Percentiles rank a stretch among this genome's conserved stretches.
Evolutionary conservation across 2,113 vertebrate genomes (phyloP).

Genomic region (Pelmatolapia mariae): DNA sequence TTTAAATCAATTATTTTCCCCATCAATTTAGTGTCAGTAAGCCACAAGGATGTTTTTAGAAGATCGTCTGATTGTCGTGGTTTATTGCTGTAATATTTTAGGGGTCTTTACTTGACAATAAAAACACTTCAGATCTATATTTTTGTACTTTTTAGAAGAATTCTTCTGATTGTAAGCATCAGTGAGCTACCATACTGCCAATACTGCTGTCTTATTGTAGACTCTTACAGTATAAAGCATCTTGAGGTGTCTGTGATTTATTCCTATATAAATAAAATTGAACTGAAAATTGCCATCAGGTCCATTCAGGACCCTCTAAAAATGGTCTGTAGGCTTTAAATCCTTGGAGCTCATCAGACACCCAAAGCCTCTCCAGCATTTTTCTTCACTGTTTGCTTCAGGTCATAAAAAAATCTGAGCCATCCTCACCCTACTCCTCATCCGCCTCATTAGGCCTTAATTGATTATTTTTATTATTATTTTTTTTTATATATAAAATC

Average conservation of each 20-base stretch:
- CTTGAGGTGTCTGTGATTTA: no score
- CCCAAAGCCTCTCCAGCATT: not conserved
- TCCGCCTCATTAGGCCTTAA: not conserved
- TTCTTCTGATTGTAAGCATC: not conserved
- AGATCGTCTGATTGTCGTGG: not conserved
- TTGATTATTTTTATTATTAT: not conserved
- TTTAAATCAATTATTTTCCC: not conserved
- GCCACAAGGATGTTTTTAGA: not conserved
- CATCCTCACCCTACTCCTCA: not conserved
- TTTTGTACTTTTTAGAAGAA: not conserved
- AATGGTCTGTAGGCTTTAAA: not conserved
- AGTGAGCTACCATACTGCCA: not conserved
- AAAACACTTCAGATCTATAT: not conserved
- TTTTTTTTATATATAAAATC: not conserved
- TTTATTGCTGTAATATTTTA: not conserved
- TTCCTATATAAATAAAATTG: no score
- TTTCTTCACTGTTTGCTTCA: not conserved
- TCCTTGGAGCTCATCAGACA: no score
- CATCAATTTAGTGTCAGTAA: not conserved
- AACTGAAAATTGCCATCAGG: no score
- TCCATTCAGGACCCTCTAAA: not conserved
- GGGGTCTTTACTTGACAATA: not conserved
- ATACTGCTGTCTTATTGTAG: no score
- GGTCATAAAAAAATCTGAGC: not conserved
- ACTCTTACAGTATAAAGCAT: no score